A percentile compares a stretch with the other conserved stretches of the same genome.
Conservation (phyloP, 2,113 vertebrate species). For the Pelecanus crispus region DNA sequence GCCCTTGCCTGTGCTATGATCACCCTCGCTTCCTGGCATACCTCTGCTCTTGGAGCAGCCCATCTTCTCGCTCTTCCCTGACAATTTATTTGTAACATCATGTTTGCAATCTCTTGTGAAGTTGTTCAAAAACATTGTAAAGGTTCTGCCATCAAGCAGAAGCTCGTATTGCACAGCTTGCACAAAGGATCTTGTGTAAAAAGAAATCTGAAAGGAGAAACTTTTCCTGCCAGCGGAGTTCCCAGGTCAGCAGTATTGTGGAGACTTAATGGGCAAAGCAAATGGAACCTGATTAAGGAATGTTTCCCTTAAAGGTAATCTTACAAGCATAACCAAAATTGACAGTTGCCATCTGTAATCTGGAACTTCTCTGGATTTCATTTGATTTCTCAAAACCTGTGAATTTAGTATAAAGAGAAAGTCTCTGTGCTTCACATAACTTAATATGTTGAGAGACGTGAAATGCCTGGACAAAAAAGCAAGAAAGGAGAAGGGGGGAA, state of each 20-base stretch:
- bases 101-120: neutral
- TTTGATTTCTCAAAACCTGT: neutral
- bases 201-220: neutral
- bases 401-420: neutral
- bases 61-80: neutral
- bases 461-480: neutral
- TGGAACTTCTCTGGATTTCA: neutral
- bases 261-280: neutral
- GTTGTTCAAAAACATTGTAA: neutral
- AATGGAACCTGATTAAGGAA: neutral
- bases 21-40: neutral
- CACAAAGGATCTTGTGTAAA: neutral
- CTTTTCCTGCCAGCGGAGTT: neutral
- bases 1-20: neutral
- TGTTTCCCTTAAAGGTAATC: neutral
- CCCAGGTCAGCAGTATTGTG: neutral
- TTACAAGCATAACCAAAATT: neutral
- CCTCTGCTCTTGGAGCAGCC: neutral
- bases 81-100: fast-evolving
- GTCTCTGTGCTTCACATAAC: neutral
- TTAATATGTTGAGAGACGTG: neutral
- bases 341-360: neutral
- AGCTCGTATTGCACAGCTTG: neutral
- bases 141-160: neutral
- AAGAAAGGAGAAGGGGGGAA: neutral